These are phyloP conservation scores for Drosophila willistoni DNA, from an alignment of 1,140 invertebrate species.

Conservation along the genomic window DNA sequence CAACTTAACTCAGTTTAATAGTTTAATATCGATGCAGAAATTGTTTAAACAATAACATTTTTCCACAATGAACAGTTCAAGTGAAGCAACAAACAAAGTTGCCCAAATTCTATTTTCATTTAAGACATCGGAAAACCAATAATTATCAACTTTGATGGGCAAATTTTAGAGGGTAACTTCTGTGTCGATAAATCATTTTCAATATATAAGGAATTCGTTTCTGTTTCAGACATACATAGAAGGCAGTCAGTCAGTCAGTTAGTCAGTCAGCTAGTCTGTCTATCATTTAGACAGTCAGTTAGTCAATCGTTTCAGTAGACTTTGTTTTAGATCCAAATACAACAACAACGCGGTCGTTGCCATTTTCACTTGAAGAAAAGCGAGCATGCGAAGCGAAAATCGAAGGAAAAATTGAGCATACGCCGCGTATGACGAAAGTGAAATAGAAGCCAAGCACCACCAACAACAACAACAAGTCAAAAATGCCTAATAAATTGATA, in stretches of 20 bases:
- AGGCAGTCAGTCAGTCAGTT: conserved; percentile 49
- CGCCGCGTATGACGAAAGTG: conserved; percentile 73
- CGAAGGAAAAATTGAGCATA: conserved; percentile 67
- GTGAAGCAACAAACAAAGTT: too few species aligned
- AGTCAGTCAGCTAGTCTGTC: conserved; percentile 29
- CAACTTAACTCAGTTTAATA: too few species aligned
- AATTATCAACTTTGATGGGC: too few species aligned
- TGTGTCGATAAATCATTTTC: background rate
- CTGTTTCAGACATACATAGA: conserved; percentile 71
- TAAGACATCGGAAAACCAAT: too few species aligned
- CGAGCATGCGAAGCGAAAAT: conserved; percentile 49
- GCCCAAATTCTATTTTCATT: too few species aligned
- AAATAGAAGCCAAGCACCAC: conserved; percentile 50
- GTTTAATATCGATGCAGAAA: too few species aligned
- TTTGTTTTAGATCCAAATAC: conserved; percentile 56
- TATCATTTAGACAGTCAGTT: conserved; percentile 12
- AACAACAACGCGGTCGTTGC: conserved; percentile 74
- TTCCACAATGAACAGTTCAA: too few species aligned
- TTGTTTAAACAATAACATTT: too few species aligned
- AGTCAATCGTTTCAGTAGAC: conserved; percentile 47
- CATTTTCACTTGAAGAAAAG: conserved; percentile 58
- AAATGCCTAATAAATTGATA: conserved; percentile 25
- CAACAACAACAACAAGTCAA: conserved; percentile 35
- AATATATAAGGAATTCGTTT: conserved; percentile 30
- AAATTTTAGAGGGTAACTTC: background rate